Conservation (phyloP, 2,113 vertebrate species). For the Fulmarus glacialis region DNA sequence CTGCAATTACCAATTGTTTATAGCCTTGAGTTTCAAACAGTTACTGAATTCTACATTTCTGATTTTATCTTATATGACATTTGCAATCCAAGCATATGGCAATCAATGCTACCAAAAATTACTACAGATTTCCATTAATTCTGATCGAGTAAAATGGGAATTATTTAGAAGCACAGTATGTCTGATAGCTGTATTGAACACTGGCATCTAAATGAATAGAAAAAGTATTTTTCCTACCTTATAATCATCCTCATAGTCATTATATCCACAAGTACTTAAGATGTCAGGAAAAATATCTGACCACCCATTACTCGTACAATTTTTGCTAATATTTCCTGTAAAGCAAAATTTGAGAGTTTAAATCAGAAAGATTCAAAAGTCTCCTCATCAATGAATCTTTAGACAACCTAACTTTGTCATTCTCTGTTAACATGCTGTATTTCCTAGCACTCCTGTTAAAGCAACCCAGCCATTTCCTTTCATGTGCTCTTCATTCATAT, state of each 20-base stretch:
- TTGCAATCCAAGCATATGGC: neutral
- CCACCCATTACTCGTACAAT: slow-evolving; percentile 86
- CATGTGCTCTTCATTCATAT: neutral
- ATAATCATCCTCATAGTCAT: slow-evolving; percentile 62
- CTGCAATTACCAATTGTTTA: neutral
- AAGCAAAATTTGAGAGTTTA: slow-evolving; percentile 14
- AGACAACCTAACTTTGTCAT: neutral
- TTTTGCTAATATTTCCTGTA: slow-evolving; percentile 91
- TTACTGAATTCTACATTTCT: neutral
- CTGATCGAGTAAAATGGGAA: neutral
- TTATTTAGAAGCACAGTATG: neutral
- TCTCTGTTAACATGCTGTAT: neutral
- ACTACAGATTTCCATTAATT: neutral
- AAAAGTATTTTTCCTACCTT: slow-evolving; percentile 66
- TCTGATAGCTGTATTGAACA: neutral
- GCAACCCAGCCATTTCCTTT: neutral
- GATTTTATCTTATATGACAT: neutral
- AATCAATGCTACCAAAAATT: neutral
- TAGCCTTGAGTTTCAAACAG: neutral
- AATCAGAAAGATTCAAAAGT: neutral
- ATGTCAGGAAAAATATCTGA: slow-evolving; percentile 87
- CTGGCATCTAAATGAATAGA: neutral
- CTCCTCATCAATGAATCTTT: neutral
- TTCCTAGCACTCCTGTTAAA: neutral
- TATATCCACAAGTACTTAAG: slow-evolving; percentile 79